These are phyloP conservation scores for Scophthalmus maximus DNA, from an alignment of 2,113 vertebrate species.

Conservation along the genomic window DNA sequence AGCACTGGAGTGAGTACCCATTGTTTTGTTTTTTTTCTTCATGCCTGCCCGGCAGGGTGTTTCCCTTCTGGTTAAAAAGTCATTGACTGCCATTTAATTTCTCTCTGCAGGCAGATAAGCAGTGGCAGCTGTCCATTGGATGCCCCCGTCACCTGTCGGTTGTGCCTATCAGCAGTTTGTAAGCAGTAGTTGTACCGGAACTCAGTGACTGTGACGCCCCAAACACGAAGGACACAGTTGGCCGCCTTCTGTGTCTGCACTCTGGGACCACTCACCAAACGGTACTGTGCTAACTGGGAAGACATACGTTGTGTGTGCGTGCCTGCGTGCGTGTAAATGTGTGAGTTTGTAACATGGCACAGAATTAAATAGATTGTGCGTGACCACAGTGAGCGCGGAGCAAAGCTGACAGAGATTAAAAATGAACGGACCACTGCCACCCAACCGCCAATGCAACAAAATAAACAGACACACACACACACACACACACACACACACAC, in stretches of 20 bases:
- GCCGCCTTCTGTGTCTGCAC: constrained; percentile 32
- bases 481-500: background rate
- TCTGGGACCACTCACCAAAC: constrained; percentile 42
- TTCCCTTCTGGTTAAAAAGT: constrained; percentile 1
- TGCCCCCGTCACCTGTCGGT: constrained; percentile 31
- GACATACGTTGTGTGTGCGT: constrained; percentile 19
- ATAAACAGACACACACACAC: constrained; percentile 7
- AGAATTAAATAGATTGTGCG: constrained; percentile 24
- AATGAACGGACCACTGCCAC: constrained; percentile 50
- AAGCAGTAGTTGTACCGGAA: constrained; percentile 16
- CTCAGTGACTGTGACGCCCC: constrained; percentile 35
- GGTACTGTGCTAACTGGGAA: constrained; percentile 13
- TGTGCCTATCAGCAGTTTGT: constrained; percentile 33
- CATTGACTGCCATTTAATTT: background rate
- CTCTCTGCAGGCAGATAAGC: constrained; percentile 6
- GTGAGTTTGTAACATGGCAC: constrained; percentile 19
- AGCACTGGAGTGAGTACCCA: too few species aligned
- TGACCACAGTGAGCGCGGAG: constrained; percentile 28
- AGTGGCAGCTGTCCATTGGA: constrained; percentile 9
- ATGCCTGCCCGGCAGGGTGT: background rate
- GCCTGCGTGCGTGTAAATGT: constrained; percentile 3
- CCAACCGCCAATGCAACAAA: constrained; percentile 36
- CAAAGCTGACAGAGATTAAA: constrained; percentile 61
- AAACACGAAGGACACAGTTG: constrained; percentile 31
- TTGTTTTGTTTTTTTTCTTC: background rate